Base-by-base conservation (phyloP, 1,140 invertebrate species). In the Sminthurinus signatus region DNA sequence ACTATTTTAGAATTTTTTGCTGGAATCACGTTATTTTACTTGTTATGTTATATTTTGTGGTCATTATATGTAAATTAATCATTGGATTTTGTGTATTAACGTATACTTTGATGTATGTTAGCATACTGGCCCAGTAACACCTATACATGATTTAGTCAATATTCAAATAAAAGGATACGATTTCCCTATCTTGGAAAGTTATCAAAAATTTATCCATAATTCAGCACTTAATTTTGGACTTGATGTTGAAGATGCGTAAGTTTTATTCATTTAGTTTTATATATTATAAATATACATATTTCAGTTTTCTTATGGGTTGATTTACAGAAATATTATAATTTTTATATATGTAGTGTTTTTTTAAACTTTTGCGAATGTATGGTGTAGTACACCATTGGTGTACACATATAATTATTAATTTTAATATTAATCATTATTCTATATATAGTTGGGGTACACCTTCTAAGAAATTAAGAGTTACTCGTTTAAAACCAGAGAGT, bases 101-200 rank as follows among this genome's bases (percentile, higher is more conserved):
- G n/a, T n/a, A n/a, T n/a, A n/a, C n/a, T n/a, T n/a, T n/a, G n/a
- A n/a, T n/a, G n/a, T n/a, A n/a, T n/a, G n/a, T n/a, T n/a, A n/a
- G n/a, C n/a, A n/a, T n/a, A n/a, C n/a, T n/a, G n/a, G n/a, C n/a
- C n/a, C n/a, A n/a, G n/a, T n/a, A n/a, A n/a, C n/a, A n/a, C n/a
- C n/a, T n/a, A n/a, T n/a, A n/a, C n/a, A 88, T 78, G 82, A 86
- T 42, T 76, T 77, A 23, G 72, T 94, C 19, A 89, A 90, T 76
- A 78, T 95, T 36, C 85, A 88, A 79, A 77, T 94, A 27, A 88
- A 82, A 73, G 85, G 89, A 3, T 91, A 92, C 73, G 86, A 91
- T 75, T 95, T 82, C 78, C 81, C 87, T 14, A 72, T 89, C 12
- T 74, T 95, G 46, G 91, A 95, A 78, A 84, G 77, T 71, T 93